Base-by-base conservation (phyloP, 2,888 invertebrate species). In the Isotomurus palustris region DNA sequence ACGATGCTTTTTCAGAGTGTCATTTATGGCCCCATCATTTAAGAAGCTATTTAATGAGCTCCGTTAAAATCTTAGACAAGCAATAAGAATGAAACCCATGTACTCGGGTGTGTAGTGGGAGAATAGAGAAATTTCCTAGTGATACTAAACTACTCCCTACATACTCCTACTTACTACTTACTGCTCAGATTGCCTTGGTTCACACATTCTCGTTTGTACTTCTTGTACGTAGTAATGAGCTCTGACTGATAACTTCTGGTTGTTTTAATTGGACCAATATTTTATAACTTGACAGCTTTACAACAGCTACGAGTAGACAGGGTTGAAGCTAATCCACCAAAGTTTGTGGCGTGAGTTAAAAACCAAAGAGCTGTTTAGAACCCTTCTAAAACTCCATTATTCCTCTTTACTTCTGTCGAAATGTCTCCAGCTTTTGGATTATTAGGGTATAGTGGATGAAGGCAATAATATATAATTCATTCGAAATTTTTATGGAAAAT, bases 251-350 rank as follows among this genome's bases (percentile, higher is more conserved):
- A 56, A 60, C 59, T 58, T 58, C 60, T 61, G 57, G 61, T 59
- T 61, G 58, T 63, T 59, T 61, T 66, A 66, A 66, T 66, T 66
- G 63, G 61, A 62, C 24, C 43, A 43, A 66, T 63, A 66, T 63
- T 62, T 66, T 66, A 66, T 63, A 66, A 61, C 58, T 62, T 63
- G 58, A 66, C 60, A 58, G 60, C 54, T 63, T 61, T 65, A 59
- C 60, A 51, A 58, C 64, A 47, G 54, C 57, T 57, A 24, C 14
- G 38, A 19, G 19, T 19, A 38, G 38, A 38, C 38, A 38, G 38
- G 38, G 38, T 38, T 38, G n/a, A n/a, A n/a, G n/a, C n/a, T n/a
- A n/a, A n/a, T n/a, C n/a, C n/a, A n/a, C n/a, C n/a, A n/a, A n/a
- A n/a, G n/a, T 38, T n/a, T 38, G 22, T 24, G 43, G 22, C 24